phyloP scores from a whole-genome alignment of 2,113 vertebrate genomes.

The Strix uralensis region DNA sequence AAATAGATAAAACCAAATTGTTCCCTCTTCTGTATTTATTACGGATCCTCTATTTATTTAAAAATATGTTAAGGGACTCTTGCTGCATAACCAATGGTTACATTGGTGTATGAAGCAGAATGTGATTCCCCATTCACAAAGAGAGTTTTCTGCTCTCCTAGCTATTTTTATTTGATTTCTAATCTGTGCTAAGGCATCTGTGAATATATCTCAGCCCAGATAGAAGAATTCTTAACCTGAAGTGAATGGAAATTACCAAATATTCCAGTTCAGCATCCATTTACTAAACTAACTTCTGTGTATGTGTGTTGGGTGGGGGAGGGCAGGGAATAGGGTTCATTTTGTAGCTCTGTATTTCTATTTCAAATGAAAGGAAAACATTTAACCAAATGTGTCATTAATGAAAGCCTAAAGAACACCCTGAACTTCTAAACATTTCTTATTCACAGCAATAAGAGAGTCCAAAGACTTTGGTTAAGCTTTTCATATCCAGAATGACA shows the following conservation, averaged over 20 bases:
- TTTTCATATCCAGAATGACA: constrained; percentile 16
- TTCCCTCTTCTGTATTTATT: background rate
- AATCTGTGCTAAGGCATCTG: background rate
- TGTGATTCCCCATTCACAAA: background rate
- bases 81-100: background rate
- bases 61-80: background rate
- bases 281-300: background rate
- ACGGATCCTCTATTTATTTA: background rate
- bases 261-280: background rate
- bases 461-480: background rate
- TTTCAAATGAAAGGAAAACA: background rate
- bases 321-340: background rate
- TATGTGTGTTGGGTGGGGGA: no score
- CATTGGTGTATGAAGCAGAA: background rate
- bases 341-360: background rate
- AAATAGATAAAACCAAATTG: background rate
- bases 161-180: background rate
- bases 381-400: constrained; percentile 12
- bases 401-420: background rate
- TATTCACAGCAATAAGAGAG: background rate
- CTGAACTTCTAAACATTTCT: background rate
- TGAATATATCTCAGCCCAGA: background rate
- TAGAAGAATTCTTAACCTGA: background rate
- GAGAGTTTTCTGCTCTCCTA: background rate
- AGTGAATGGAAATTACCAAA: background rate